These are phyloP conservation scores for Pristionchus maxplancki DNA, from an alignment of 2,888 invertebrate genomes.

Conservation along the genomic window DNA sequence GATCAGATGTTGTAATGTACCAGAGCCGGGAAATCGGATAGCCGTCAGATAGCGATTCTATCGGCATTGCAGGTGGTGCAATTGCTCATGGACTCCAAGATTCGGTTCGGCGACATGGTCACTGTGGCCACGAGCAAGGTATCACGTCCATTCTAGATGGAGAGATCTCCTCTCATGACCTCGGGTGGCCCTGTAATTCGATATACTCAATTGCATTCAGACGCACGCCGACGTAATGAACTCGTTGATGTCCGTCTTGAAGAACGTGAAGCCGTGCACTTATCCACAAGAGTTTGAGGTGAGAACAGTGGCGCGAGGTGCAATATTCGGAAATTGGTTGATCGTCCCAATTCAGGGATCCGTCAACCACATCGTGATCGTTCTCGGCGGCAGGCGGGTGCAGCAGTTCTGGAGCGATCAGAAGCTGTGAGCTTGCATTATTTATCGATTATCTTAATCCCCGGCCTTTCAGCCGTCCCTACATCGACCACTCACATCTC, in stretches of 20 bases:
- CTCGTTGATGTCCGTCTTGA: background rate
- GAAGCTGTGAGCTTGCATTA: background rate
- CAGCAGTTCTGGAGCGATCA: background rate
- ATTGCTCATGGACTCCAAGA: background rate
- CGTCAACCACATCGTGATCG: background rate
- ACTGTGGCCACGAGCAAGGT: background rate
- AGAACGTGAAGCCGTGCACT: background rate
- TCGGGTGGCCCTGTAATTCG: too few species aligned
- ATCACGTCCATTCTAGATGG: too few species aligned
- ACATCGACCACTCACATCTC: background rate
- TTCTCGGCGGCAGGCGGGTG: background rate
- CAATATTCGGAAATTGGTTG: too few species aligned
- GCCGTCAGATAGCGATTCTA: too few species aligned
- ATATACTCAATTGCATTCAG: too few species aligned
- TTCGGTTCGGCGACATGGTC: background rate
- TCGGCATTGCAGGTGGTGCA: background rate
- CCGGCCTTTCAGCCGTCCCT: background rate
- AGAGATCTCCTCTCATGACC: too few species aligned
- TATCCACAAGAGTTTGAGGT: background rate
- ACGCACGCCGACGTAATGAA: background rate
- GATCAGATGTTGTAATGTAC: too few species aligned
- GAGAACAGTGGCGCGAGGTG: background rate
- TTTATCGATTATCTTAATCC: too few species aligned
- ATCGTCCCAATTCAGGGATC: background rate
- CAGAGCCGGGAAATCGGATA: too few species aligned